These are phyloP conservation scores for Ditula angustiorana DNA, from an alignment of 2,888 invertebrate species.

Conservation along the genomic window DNA sequence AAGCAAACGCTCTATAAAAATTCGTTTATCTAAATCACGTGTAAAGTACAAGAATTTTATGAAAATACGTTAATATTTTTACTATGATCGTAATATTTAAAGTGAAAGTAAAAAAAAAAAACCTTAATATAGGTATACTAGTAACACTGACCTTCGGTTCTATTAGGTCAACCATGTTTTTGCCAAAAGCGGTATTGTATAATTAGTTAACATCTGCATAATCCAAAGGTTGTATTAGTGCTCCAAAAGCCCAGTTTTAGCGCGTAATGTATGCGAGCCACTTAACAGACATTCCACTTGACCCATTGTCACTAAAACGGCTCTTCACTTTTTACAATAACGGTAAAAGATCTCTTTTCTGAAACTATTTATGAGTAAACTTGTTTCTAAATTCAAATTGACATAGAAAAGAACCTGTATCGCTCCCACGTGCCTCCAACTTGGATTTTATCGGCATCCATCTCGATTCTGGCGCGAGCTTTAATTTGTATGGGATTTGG, in stretches of 20 bases:
- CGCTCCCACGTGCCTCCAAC: constrained; percentile 60
- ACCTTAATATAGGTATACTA: neutral
- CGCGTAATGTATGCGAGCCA: constrained; percentile 56
- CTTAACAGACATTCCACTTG: constrained; percentile 55
- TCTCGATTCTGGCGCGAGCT: constrained; percentile 47
- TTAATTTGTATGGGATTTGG: constrained; percentile 67
- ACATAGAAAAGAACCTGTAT: constrained; percentile 67
- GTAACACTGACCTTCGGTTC: neutral
- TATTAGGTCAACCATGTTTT: constrained; percentile 8
- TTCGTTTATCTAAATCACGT: too few relatives aligned
- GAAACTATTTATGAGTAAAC: constrained; percentile 54
- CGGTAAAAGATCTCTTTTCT: constrained; percentile 61
- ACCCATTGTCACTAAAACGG: constrained; percentile 58
- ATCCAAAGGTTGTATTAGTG: constrained; percentile 46
- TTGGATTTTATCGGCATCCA: constrained; percentile 52
- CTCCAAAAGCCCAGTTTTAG: constrained; percentile 56
- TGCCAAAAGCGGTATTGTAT: constrained; percentile 8
- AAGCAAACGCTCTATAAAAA: too few relatives aligned
- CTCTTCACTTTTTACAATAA: constrained; percentile 64
- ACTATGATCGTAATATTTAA: neutral
- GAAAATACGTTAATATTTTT: too few relatives aligned
- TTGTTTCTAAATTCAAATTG: constrained; percentile 65
- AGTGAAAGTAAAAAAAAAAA: neutral
- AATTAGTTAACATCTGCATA: constrained; percentile 45
- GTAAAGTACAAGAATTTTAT: too few relatives aligned